Conservation (phyloP, 1,140 invertebrate genomes). For the Aphelenchoides avenae region DNA sequence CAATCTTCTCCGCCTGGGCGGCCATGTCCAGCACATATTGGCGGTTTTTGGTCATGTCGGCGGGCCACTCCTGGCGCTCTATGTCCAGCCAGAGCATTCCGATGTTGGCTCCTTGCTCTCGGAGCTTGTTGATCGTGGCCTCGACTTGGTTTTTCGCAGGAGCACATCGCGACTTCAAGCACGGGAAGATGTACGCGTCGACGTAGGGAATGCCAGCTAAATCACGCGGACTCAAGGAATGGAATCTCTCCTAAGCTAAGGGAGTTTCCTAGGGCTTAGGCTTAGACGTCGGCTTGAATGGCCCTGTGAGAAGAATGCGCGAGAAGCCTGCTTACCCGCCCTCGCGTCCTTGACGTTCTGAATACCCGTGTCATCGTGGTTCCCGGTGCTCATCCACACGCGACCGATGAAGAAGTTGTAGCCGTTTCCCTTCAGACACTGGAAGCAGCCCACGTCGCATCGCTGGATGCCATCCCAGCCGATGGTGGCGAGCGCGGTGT, state of each 20-base stretch:
- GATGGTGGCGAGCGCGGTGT: conserved; percentile 26
- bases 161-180: conserved; percentile 20
- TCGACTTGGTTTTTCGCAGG: conserved; percentile 26
- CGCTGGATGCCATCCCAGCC: conserved; percentile 28
- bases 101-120: conserved; percentile 26
- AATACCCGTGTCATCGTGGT: conserved; percentile 30
- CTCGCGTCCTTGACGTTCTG: conserved; percentile 11
- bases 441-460: conserved; percentile 13
- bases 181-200: conserved; percentile 46
- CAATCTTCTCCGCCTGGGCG: conserved; percentile 10
- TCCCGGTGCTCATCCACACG: conserved; percentile 20
- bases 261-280: too few species aligned
- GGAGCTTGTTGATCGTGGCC: conserved; percentile 28
- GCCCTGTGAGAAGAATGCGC: too few species aligned
- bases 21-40: conserved; percentile 25
- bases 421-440: conserved; percentile 29
- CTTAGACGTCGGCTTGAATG: not conserved
- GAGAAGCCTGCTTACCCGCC: not conserved
- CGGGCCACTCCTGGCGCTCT: conserved; percentile 33
- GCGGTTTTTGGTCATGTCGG: conserved; percentile 26
- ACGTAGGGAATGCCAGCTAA: conserved; percentile 14
- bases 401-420: conserved; percentile 34
- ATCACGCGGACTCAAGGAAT: too few species aligned
- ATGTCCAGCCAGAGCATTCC: conserved; percentile 49
- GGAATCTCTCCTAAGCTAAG: too few species aligned